Evolutionary conservation across 2,113 vertebrate genomes (phyloP).

Genomic region (Atrichornis clamosus): DNA sequence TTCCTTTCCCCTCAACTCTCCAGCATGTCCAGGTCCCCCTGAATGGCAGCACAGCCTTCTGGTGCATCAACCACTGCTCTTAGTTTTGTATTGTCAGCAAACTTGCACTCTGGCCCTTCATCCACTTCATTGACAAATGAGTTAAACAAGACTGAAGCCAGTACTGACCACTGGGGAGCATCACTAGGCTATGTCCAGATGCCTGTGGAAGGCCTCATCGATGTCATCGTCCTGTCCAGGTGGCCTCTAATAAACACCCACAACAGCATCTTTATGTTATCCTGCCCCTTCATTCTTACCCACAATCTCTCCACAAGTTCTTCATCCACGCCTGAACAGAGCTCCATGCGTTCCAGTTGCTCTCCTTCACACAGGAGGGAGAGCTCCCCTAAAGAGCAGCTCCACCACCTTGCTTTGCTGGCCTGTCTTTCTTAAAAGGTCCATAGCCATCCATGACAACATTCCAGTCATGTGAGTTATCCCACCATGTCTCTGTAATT

Average conservation of each 20-base stretch:
- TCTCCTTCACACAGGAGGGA: not conserved
- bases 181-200: not conserved
- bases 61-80: not conserved
- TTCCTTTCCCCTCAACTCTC: not conserved
- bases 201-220: not conserved
- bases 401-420: not conserved
- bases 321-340: not conserved
- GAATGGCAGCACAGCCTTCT: not conserved
- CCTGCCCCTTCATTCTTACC: not conserved
- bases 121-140: not conserved
- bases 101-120: not conserved
- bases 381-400: not conserved
- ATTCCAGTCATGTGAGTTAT: not conserved
- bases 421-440: not conserved
- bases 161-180: not conserved
- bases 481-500: not conserved
- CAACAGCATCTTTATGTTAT: not conserved
- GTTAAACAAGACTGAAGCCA: not conserved
- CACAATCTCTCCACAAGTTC: rapidly evolving
- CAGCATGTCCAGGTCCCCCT: not conserved
- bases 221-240: not conserved
- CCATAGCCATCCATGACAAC: not conserved
- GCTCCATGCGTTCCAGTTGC: not conserved
- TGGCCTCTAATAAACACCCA: not conserved
- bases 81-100: not conserved